Conservation (phyloP, 1,140 invertebrate genomes). For the Pseudoatta argentina region DNA sequence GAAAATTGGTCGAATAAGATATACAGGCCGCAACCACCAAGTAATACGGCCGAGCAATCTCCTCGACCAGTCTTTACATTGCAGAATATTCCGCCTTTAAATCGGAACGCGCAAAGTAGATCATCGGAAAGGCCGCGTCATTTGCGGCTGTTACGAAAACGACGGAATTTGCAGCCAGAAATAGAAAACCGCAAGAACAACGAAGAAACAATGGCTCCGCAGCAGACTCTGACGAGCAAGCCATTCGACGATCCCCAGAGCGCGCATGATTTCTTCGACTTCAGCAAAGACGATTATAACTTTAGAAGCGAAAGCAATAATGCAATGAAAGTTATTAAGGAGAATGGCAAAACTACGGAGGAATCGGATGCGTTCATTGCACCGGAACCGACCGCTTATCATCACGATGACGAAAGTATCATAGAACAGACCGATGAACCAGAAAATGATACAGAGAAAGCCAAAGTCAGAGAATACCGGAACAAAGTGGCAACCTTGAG, state of each 20-base stretch:
- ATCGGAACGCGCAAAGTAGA: not conserved
- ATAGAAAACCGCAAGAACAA: not conserved
- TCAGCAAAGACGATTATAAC: constrained; percentile 60
- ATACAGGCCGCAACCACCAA: not conserved
- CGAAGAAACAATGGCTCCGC: not conserved
- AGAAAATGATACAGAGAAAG: constrained; percentile 70
- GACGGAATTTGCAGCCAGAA: not conserved
- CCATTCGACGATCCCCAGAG: constrained; percentile 53
- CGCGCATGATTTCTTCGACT: constrained; percentile 66
- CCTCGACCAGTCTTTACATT: not conserved
- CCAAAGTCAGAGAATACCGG: constrained; percentile 70
- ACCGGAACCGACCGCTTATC: constrained; percentile 66
- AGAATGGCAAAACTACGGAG: constrained; percentile 45
- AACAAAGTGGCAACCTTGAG: constrained; percentile 72
- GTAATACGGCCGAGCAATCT: not conserved
- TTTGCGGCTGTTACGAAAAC: not conserved
- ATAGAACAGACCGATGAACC: constrained; percentile 69
- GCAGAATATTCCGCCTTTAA: not conserved
- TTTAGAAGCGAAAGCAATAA: constrained; percentile 47
- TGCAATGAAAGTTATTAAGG: not conserved
- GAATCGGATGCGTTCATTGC: constrained; percentile 44
- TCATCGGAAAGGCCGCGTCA: not conserved
- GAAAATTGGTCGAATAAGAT: constrained; percentile 37
- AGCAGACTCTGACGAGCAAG: not conserved
- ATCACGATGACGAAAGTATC: constrained; percentile 70